Base-by-base conservation (phyloP, 1,140 invertebrate genomes). In the Hypsibius dujardini region DNA sequence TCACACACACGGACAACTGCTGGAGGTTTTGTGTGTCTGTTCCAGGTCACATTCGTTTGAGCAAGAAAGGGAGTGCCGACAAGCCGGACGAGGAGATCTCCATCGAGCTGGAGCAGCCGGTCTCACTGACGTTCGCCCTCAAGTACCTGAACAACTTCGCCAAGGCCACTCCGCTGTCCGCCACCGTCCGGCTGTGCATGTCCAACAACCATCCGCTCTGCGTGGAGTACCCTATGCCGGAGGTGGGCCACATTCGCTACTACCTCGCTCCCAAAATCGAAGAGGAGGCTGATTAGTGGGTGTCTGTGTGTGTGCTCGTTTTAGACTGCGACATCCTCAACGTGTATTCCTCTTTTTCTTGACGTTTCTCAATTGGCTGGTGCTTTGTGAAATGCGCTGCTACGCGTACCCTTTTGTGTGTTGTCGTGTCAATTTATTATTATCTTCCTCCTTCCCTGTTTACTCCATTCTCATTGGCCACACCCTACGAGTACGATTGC, bases 261-360 rank as follows among this genome's bases (percentile, higher is more conserved):
- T 99, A 98, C 79, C 82, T 99, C 75, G 95, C 96, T 62, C 96
- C 96, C 40, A 99, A 98, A 81, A 98, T 99, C 78, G 95, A 98
- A 80, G 95, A 98, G 75, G 88, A 91, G 75, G 92, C 92, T 69
- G 78, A 56, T 7, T 56, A 56, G n/a, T n/a, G n/a, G n/a, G n/a
- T n/a, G n/a, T n/a, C n/a, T n/a, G n/a, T n/a, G n/a, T n/a, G n/a
- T n/a, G n/a, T n/a, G n/a, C n/a, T n/a, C n/a, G n/a, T n/a, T n/a
- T n/a, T n/a, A n/a, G n/a, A n/a, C n/a, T n/a, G n/a, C n/a, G n/a
- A n/a, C n/a, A n/a, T n/a, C n/a, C n/a, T n/a, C n/a, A n/a, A n/a
- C n/a, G n/a, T n/a, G n/a, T n/a, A n/a, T n/a, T n/a, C n/a, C n/a
- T n/a, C n/a, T n/a, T n/a, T n/a, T n/a, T n/a, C n/a, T n/a, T n/a